These are phyloP conservation scores for Tinea semifulvella DNA, from an alignment of 2,888 invertebrate genomes.

Conservation along the genomic window DNA sequence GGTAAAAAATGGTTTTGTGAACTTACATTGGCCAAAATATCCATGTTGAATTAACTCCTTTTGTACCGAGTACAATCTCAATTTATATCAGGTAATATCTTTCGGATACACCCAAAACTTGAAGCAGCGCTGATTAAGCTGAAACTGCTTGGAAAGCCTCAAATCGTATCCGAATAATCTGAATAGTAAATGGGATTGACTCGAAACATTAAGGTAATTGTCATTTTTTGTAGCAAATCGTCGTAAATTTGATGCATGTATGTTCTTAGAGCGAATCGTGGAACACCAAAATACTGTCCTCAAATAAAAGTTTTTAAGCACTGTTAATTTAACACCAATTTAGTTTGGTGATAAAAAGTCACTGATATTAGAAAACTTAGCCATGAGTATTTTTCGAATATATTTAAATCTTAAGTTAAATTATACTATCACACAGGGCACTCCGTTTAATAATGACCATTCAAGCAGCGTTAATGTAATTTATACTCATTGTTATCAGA, in stretches of 20 bases:
- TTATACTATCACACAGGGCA: background rate
- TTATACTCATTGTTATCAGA: constrained; percentile 49
- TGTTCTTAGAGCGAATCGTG: constrained; percentile 22
- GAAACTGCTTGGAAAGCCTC: constrained; percentile 38
- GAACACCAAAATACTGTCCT: background rate
- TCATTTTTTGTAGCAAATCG: constrained; percentile 58
- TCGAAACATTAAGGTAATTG: constrained; percentile 59
- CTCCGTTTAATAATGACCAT: constrained; percentile 27
- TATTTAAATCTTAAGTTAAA: constrained; percentile 2
- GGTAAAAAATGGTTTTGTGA: constrained; percentile 12
- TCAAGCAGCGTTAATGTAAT: constrained; percentile 28
- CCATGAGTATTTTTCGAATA: constrained; percentile 38
- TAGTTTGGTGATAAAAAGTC: constrained; percentile 53
- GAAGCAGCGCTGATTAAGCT: constrained; percentile 37
- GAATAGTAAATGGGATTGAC: constrained; percentile 74
- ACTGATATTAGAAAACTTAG: constrained; percentile 49
- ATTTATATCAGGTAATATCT: constrained; percentile 49
- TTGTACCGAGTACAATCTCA: constrained; percentile 15
- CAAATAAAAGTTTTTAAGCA: background rate
- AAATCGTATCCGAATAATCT: constrained; percentile 73
- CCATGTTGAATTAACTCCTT: constrained; percentile 45
- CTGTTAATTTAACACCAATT: constrained; percentile 16
- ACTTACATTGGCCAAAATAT: constrained; percentile 69
- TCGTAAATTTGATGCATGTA: constrained; percentile 55
- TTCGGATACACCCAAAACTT: constrained; percentile 57